A percentile compares a stretch with the other conserved stretches of the same genome.
These are phyloP conservation scores for Phyllotis vaccarum DNA, from an alignment of 2,797 vertebrate species.

Conservation along the genomic window DNA sequence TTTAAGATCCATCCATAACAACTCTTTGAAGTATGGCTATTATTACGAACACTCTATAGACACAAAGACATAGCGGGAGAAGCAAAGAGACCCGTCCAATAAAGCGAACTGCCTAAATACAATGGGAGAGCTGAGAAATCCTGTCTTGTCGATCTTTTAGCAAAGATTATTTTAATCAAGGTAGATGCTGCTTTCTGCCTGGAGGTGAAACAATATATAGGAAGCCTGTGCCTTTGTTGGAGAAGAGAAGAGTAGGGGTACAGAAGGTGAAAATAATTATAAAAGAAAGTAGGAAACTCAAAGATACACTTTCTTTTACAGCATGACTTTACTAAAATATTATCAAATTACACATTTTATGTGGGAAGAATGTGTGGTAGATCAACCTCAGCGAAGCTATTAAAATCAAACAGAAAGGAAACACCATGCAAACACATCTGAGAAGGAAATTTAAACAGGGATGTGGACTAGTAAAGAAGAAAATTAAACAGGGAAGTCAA, in stretches of 20 bases:
- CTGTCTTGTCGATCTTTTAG: background rate
- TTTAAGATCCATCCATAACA: background rate
- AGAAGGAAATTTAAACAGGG: slow-evolving; percentile 11
- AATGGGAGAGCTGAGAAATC: background rate
- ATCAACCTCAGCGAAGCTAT: background rate
- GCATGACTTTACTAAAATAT: background rate
- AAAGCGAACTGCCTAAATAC: background rate
- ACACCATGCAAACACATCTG: background rate
- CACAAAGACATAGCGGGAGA: background rate
- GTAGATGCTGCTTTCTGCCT: background rate
- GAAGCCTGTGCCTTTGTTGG: background rate
- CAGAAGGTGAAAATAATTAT: background rate
- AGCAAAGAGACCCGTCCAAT: background rate
- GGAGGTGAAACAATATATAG: background rate
- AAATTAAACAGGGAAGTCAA: slow-evolving; percentile 24
- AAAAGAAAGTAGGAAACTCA: background rate
- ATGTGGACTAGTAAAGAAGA: slow-evolving; percentile 43
- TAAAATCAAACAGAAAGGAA: slow-evolving; percentile 17
- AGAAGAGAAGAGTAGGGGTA: background rate
- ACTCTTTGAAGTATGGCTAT: background rate
- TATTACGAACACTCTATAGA: background rate
- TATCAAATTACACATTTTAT: slow-evolving; percentile 10
- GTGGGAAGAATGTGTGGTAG: background rate
- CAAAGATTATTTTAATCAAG: background rate
- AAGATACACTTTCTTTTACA: background rate